A percentile compares a stretch with the other conserved stretches of the same genome.
Conservation (phyloP, 2,113 vertebrate genomes). For the Hyperopisus bebe region DNA sequence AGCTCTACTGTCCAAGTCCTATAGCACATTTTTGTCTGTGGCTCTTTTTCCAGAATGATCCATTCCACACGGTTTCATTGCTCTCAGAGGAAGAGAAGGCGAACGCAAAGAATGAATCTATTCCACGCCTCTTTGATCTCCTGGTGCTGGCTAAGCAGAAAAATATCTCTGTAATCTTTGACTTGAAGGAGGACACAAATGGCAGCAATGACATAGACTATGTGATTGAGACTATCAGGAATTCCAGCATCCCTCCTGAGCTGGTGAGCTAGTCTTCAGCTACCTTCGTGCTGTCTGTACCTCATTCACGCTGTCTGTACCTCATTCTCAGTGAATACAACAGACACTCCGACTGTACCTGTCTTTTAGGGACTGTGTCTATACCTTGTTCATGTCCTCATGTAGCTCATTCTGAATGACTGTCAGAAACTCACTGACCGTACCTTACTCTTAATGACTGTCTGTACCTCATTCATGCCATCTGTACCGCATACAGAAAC, state of each 20-base stretch:
- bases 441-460: neutral
- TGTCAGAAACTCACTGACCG: neutral
- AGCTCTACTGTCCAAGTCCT: neutral
- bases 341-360: too few relatives aligned
- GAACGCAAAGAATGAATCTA: constrained; percentile 51
- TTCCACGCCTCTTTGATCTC: constrained; percentile 60
- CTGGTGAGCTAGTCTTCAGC: constrained; percentile 52
- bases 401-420: neutral
- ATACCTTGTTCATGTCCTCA: neutral
- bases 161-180: constrained; percentile 79
- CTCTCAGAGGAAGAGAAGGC: constrained; percentile 56
- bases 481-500: neutral
- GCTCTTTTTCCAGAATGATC: constrained; percentile 58
- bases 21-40: neutral
- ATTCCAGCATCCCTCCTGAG: constrained; percentile 51
- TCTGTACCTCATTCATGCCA: neutral
- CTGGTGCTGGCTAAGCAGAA: constrained; percentile 55
- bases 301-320: neutral
- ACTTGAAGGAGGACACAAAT: constrained; percentile 63
- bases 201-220: constrained; percentile 52
- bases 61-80: constrained; percentile 60
- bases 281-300: neutral
- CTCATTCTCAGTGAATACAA: neutral
- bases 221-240: constrained; percentile 54
- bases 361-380: neutral